phyloP scores from a whole-genome alignment of 2,888 invertebrate species.

The Gasteruption jaculator region DNA sequence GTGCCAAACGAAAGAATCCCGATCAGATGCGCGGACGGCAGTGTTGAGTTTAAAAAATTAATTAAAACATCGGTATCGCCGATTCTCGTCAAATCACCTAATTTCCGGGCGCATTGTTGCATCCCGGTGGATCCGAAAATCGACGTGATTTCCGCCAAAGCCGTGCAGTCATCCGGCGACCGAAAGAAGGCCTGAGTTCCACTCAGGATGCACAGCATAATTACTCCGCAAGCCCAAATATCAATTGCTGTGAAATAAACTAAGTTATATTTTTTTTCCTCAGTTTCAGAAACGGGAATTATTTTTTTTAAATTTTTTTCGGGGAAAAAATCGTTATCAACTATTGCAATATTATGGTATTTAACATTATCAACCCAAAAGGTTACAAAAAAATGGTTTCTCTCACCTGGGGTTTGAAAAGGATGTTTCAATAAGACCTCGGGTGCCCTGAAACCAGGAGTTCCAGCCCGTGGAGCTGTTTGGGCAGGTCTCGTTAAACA shows the following conservation, averaged over 20 bases:
- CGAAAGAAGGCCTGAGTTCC: conserved; percentile 82
- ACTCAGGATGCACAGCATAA: conserved; percentile 72
- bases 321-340: no score
- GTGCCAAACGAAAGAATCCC: no score
- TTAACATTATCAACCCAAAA: no score
- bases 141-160: conserved; percentile 77
- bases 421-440: conserved; percentile 77
- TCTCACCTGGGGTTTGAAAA: conserved; percentile 70
- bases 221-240: conserved; percentile 85
- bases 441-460: conserved; percentile 85
- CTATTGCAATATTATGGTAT: no score
- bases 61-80: conserved; percentile 13
- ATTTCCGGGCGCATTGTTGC: conserved; percentile 62
- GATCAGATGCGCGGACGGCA: no score
- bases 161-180: conserved; percentile 73
- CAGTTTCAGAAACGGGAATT: background rate
- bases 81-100: conserved; percentile 59
- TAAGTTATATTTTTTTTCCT: conserved; percentile 4
- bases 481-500: conserved; percentile 64
- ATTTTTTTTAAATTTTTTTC: background rate
- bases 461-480: conserved; percentile 78
- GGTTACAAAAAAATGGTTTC: no score
- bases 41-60: conserved; percentile 5
- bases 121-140: conserved; percentile 72
- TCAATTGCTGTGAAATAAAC: conserved; percentile 63